Evolutionary conservation across 2,113 vertebrate genomes (phyloP).

Genomic region (Oceanites oceanicus): DNA sequence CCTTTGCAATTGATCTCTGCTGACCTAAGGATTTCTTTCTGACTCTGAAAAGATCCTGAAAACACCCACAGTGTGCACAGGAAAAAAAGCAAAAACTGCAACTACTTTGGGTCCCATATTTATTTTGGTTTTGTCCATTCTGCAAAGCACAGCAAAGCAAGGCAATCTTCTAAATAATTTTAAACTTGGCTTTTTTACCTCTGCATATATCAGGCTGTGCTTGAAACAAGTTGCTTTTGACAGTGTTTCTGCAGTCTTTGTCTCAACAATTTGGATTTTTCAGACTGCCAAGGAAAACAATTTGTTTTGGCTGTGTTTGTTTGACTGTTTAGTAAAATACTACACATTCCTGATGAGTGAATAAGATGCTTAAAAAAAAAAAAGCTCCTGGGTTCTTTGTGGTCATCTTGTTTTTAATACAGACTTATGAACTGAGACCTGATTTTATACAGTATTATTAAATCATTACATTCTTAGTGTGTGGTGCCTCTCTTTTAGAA

Average conservation of each 20-base stretch:
- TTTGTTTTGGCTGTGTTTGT: conserved; percentile 58
- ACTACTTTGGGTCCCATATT: not conserved
- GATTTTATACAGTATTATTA: not conserved
- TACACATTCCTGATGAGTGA: conserved; percentile 73
- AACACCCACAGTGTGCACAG: not conserved
- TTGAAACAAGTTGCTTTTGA: conserved; percentile 16
- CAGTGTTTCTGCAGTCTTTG: conserved; percentile 21
- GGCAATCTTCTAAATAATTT: not conserved
- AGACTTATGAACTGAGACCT: not conserved
- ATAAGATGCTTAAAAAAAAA: conserved; percentile 56
- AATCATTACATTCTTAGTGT: not conserved
- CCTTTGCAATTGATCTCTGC: not conserved
- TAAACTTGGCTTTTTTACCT: not conserved
- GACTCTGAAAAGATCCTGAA: not conserved
- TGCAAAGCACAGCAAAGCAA: conserved; percentile 47
- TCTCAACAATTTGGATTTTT: conserved; percentile 41
- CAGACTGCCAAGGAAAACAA: conserved; percentile 68
- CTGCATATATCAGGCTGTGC: not conserved
- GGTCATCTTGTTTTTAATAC: conserved; percentile 65
- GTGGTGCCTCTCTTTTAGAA: not conserved
- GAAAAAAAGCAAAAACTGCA: not conserved
- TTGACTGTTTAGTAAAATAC: conserved; percentile 59
- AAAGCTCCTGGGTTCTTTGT: conserved; percentile 30
- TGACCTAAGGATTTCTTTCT: conserved; percentile 6
- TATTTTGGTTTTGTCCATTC: conserved; percentile 31